Conservation (phyloP, 2,113 vertebrate genomes). For the Centropus unirufus region DNA sequence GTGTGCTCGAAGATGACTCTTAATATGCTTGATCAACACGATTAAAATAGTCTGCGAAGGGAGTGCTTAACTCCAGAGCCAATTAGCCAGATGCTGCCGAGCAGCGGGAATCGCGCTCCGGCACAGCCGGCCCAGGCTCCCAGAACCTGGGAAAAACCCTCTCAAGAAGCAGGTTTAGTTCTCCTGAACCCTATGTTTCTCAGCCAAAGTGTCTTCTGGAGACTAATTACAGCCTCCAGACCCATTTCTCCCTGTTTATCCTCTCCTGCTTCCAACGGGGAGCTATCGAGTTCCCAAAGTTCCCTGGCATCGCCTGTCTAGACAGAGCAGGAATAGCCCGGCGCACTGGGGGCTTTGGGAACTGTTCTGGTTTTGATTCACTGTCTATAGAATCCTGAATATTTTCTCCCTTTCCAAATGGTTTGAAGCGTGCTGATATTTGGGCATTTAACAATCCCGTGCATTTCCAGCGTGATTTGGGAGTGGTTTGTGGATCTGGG, state of each 20-base stretch:
- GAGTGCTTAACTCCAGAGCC: conserved; percentile 51
- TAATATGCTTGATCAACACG: conserved; percentile 2
- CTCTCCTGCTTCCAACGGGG: neutral
- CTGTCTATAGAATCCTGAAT: neutral
- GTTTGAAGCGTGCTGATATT: fast-evolving
- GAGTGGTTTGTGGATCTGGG: neutral
- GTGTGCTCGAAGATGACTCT: neutral
- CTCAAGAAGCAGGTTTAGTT: neutral
- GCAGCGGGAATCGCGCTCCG: too few species aligned
- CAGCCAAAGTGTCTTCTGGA: neutral
- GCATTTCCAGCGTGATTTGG: fast-evolving
- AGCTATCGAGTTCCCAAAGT: neutral
- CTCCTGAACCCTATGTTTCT: neutral
- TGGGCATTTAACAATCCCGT: fast-evolving
- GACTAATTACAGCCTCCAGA: neutral
- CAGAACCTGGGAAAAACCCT: neutral
- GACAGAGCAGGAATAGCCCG: neutral
- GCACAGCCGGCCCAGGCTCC: too few species aligned
- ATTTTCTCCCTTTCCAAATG: neutral
- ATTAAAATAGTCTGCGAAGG: conserved; percentile 33
- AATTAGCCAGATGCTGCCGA: conserved; percentile 49
- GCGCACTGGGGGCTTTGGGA: neutral
- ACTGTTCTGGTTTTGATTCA: neutral
- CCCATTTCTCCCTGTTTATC: neutral
- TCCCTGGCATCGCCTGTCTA: neutral